These are phyloP conservation scores for Psittacus erithacus DNA, from an alignment of 2,113 vertebrate genomes.

Conservation along the genomic window DNA sequence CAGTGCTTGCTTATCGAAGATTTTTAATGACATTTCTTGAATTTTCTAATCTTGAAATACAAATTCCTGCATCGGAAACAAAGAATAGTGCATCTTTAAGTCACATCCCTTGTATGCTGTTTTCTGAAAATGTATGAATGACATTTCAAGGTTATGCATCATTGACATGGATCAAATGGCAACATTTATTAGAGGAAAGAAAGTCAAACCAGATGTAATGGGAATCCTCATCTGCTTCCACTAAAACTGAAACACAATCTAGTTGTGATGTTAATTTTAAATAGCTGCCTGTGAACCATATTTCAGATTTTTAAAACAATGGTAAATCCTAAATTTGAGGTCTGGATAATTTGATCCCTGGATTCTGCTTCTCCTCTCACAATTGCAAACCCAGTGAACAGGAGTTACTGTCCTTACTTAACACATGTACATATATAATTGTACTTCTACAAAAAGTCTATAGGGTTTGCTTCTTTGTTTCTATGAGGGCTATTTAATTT, in stretches of 20 bases:
- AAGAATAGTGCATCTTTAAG: background rate
- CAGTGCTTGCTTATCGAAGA: background rate
- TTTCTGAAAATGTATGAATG: background rate
- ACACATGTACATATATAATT: background rate
- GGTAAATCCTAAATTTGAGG: background rate
- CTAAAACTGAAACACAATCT: constrained; percentile 48
- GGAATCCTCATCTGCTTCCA: constrained; percentile 52
- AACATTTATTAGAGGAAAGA: constrained; percentile 26
- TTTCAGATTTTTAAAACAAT: constrained; percentile 2
- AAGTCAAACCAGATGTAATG: constrained; percentile 58
- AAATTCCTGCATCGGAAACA: background rate
- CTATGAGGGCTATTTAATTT: background rate
- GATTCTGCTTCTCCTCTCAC: background rate
- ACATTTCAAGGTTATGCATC: constrained; percentile 3
- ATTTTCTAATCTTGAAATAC: background rate
- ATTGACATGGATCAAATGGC: constrained; percentile 16
- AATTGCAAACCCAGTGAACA: background rate
- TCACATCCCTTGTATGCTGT: background rate
- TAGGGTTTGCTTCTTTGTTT: background rate
- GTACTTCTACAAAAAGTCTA: background rate
- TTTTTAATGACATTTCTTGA: background rate
- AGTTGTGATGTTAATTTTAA: constrained; percentile 39
- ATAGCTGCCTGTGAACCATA: background rate
- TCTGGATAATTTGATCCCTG: background rate
- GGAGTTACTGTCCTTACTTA: background rate